Base-by-base conservation (phyloP, 2,797 vertebrate species). In the Parauchenoglanis ngamensis region DNA sequence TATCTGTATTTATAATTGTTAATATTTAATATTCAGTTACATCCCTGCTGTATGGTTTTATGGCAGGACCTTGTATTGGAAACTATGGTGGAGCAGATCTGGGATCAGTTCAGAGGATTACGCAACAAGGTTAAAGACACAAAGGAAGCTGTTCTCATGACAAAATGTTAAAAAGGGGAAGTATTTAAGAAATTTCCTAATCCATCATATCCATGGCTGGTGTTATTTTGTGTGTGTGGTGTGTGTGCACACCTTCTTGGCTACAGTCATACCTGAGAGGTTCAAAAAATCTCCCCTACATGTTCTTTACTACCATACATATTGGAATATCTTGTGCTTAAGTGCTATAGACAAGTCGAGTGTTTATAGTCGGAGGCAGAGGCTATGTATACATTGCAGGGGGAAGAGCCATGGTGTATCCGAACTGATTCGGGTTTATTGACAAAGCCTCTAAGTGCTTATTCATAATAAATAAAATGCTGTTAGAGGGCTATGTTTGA, bases 401-500 rank as follows among this genome's bases (percentile, higher is more conserved):
- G 15, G n/a, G 25, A 49, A 19, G 49, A 15, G 40, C 56, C 56
- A 40, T 80, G 77, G 31, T 31, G 31, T 31, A 40, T 21, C 25
- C 31, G 61, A 31, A 77, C 75, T 49, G 28, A 61, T 75, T 52
- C 12, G 65, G n/a, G 28, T 87, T 83, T 83, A 87, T 68, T 87
- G 70, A 76, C 79, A 77, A 17, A 65, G 57, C 40, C 67, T 83
- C 59, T 67, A 83, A 56, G 15, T 12, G n/a, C 46, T 59, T 70
- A 59, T 72, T 63, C 78, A 23, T 54, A 84, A 77, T 87, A 59
- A 35, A 79, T 84, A 59, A 49, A 59, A 70, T 25, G 31, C 25
- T 28, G 44, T 76, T 83, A 28, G 23, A 75, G 5, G 23, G 70
- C 23, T 73, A 59, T 46, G 17, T 75, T 57, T 46, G 72, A 61